Evolutionary conservation across 2,113 vertebrate genomes (phyloP).

Genomic region (Sus scrofa): T2T-Sscrofa CM000817.6:16324001-16324500

Average conservation of each 20-base stretch:
- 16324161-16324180: not conserved
- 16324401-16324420: conserved; percentile 36
- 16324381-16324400: conserved; percentile 53
- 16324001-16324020: conserved; percentile 30
- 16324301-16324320: conserved; percentile 19
- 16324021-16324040: conserved; percentile 34
- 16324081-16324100: conserved; percentile 27
- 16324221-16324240: conserved; percentile 46
- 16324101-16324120: conserved; percentile 24
- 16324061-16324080: conserved; percentile 52
- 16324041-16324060: conserved; percentile 48
- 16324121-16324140: not conserved
- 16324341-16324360: conserved; percentile 37
- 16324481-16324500: conserved; percentile 36
- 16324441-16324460: conserved; percentile 24
- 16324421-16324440: conserved; percentile 49
- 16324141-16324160: conserved; percentile 40
- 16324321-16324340: conserved; percentile 37
- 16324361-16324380: conserved; percentile 45
- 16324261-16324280: conserved; percentile 60
- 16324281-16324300: conserved; percentile 35
- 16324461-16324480: conserved; percentile 47
- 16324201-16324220: conserved; percentile 11
- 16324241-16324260: conserved; percentile 56
- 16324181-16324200: conserved; percentile 34